Evolutionary conservation across 2,113 vertebrate genomes (phyloP).

Genomic region (Coptodon rendalli): DNA sequence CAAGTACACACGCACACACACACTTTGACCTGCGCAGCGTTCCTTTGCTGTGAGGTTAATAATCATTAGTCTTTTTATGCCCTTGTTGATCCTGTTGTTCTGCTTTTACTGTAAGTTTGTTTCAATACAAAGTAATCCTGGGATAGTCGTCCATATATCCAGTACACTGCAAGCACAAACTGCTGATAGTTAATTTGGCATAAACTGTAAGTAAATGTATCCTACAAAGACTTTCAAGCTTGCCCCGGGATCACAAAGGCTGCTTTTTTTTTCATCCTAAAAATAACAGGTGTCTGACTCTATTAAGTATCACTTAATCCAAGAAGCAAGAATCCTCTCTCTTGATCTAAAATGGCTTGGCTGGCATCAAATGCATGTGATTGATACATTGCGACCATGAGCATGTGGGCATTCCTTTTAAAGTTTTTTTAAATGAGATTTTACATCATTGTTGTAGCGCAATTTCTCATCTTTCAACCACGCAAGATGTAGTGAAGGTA

Average conservation of each 20-base stretch:
- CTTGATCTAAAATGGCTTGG: not conserved
- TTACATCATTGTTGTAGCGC: not conserved
- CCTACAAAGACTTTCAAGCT: not conserved
- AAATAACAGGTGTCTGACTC: not conserved
- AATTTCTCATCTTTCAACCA: not conserved
- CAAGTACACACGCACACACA: not conserved
- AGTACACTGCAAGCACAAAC: not conserved
- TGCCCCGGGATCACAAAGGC: not conserved
- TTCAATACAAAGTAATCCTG: not conserved
- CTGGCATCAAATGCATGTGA: not conserved
- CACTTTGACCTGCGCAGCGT: not conserved
- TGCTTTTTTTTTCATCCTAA: not conserved
- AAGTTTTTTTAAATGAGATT: not conserved
- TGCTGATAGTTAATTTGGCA: not conserved
- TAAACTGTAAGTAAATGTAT: not conserved
- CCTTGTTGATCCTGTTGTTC: constrained; percentile 19
- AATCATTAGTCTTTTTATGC: constrained; percentile 26
- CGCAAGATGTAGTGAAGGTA: not conserved
- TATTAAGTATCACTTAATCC: not conserved
- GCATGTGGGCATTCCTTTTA: not conserved
- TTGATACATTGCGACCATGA: not conserved
- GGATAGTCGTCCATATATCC: not conserved
- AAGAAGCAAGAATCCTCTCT: not conserved
- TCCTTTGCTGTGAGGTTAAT: constrained; percentile 14
- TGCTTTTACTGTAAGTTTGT: not conserved